These are phyloP conservation scores for Lophius americanus DNA, from an alignment of 2,797 vertebrate genomes.

Conservation along the genomic window DNA sequence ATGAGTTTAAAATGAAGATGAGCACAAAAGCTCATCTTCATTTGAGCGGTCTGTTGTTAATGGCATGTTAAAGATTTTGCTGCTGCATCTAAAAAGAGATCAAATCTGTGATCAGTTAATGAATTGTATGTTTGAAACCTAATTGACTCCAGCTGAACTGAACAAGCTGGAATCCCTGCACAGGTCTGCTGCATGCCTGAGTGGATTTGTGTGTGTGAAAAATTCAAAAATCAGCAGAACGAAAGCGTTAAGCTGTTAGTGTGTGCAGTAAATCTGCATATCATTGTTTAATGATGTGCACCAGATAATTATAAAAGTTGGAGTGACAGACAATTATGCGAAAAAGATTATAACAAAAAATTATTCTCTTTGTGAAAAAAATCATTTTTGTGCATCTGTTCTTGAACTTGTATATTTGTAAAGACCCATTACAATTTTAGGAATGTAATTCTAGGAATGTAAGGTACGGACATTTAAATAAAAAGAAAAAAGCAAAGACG, in stretches of 20 bases:
- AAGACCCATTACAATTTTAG: not conserved
- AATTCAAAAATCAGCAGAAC: slow-evolving; percentile 7
- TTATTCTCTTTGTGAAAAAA: not conserved
- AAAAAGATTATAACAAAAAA: too few relatives aligned
- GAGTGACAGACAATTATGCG: too few relatives aligned
- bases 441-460: too few relatives aligned
- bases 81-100: not conserved
- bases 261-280: not conserved
- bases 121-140: not conserved
- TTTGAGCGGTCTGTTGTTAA: too few relatives aligned
- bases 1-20: not conserved
- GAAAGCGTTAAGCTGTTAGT: not conserved
- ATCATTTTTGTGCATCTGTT: not conserved
- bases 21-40: too few relatives aligned
- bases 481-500: too few relatives aligned
- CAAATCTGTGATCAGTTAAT: not conserved
- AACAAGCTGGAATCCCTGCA: slow-evolving; percentile 1
- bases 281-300: not conserved
- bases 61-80: too few relatives aligned
- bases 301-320: not conserved
- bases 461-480: too few relatives aligned
- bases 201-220: slow-evolving; percentile 8
- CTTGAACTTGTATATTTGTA: not conserved
- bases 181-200: not conserved
- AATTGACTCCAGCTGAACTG: not conserved